A percentile compares a stretch with the other conserved stretches of the same genome.
These are phyloP conservation scores for Tachuris rubrigastra DNA, from an alignment of 2,113 vertebrate genomes.

Conservation along the genomic window DNA sequence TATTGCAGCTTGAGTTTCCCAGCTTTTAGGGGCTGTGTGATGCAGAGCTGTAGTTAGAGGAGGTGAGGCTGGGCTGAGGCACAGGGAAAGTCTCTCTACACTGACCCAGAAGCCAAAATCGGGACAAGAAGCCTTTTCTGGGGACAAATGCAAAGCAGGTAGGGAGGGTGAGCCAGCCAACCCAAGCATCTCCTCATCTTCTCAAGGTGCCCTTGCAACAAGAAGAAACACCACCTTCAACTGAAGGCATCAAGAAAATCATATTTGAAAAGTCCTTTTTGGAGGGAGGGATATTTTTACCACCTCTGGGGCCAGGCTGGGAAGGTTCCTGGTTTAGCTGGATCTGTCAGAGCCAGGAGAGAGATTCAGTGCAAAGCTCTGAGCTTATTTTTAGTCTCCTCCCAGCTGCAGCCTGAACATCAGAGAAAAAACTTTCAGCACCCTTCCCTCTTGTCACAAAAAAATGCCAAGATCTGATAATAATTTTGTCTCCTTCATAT, in stretches of 20 bases:
- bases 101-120: not conserved
- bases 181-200: not conserved
- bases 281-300: not conserved
- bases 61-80: not conserved
- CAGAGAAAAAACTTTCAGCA: not conserved
- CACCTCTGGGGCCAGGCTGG: not conserved
- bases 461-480: not conserved
- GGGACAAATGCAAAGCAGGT: not conserved
- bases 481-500: not conserved
- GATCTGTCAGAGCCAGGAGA: not conserved
- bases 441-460: not conserved
- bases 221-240: not conserved
- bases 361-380: not conserved
- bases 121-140: not conserved
- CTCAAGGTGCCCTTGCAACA: not conserved
- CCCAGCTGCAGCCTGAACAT: not conserved
- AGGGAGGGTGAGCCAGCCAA: not conserved
- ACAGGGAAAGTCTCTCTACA: not conserved
- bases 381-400: constrained; percentile 7
- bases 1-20: not conserved
- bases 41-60: not conserved
- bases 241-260: not conserved
- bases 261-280: not conserved
- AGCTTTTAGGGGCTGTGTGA: not conserved
- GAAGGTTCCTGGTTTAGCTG: not conserved